phyloP scores from a whole-genome alignment of 2,888 invertebrate species.

The Mactromeris polynyma region DNA sequence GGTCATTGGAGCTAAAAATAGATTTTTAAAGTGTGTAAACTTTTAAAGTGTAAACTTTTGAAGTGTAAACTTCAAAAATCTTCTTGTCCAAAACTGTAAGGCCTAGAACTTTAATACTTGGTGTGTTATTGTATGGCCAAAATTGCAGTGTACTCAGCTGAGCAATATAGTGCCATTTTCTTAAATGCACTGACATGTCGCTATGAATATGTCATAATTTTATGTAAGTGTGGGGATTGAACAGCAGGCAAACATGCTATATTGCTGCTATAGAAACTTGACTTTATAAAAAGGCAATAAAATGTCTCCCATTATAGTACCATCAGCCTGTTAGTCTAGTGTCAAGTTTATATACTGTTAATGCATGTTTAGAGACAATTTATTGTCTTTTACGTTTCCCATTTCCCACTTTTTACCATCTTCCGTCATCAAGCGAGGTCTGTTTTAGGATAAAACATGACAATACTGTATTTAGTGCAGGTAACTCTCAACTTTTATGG shows the following conservation, averaged over 20 bases:
- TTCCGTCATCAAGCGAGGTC: not conserved
- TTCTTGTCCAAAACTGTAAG: too few species aligned
- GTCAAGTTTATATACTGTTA: not conserved
- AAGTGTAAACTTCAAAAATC: too few species aligned
- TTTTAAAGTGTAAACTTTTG: too few species aligned
- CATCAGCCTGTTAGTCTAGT: not conserved
- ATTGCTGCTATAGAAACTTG: not conserved
- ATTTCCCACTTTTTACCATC: not conserved
- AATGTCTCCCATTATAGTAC: not conserved
- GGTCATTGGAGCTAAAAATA: too few species aligned
- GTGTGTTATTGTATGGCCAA: too few species aligned
- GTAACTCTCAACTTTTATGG: not conserved
- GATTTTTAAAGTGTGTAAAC: too few species aligned
- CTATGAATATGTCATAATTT: too few species aligned
- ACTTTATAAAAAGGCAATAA: not conserved
- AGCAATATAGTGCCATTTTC: too few species aligned
- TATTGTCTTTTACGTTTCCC: not conserved
- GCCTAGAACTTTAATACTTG: too few species aligned
- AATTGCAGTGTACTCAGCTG: too few species aligned
- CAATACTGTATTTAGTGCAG: conserved; percentile 8
- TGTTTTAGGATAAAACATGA: not conserved
- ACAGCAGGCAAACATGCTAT: not conserved
- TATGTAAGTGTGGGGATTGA: too few species aligned
- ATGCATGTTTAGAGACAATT: not conserved
- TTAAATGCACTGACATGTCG: too few species aligned